A percentile compares a stretch with the other conserved stretches of the same genome.
These are phyloP conservation scores for Bufotes viridis DNA, from an alignment of 2,797 vertebrate species.

Conservation along the genomic window DNA sequence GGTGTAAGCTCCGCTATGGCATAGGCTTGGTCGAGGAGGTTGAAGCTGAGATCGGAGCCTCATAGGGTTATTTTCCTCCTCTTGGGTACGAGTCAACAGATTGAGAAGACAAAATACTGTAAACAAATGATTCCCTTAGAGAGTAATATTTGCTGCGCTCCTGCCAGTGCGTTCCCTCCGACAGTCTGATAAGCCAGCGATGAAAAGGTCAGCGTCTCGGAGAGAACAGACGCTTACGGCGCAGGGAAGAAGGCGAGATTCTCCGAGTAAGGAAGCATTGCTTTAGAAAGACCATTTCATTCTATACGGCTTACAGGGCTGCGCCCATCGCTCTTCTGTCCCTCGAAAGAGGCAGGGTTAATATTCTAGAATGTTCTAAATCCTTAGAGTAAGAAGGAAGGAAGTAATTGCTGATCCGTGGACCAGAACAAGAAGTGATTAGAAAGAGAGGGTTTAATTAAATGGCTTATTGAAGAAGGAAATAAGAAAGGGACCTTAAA, in stretches of 20 bases:
- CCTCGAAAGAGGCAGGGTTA: slow-evolving; percentile 27
- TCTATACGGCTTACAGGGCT: neutral
- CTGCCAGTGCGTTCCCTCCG: slow-evolving; percentile 7
- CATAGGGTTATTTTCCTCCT: neutral
- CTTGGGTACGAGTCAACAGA: neutral
- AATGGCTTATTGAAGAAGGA: slow-evolving; percentile 58
- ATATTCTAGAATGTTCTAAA: slow-evolving; percentile 50
- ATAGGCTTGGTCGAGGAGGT: too few species aligned
- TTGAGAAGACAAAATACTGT: slow-evolving; percentile 9
- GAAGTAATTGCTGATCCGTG: slow-evolving; percentile 60
- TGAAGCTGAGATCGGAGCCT: neutral
- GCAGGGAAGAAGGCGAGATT: neutral
- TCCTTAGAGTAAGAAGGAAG: slow-evolving; percentile 53
- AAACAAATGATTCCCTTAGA: slow-evolving; percentile 42
- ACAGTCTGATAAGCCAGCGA: slow-evolving; percentile 39
- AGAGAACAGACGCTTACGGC: slow-evolving; percentile 18
- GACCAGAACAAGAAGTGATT: slow-evolving; percentile 61
- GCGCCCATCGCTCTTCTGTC: neutral
- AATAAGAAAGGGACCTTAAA: slow-evolving; percentile 49
- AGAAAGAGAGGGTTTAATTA: slow-evolving; percentile 62
- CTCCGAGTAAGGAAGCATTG: neutral
- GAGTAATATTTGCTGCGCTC: slow-evolving; percentile 13
- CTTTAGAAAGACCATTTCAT: neutral
- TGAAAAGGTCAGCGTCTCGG: slow-evolving; percentile 44
- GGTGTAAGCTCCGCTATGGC: too few species aligned